Evolutionary conservation across 2,797 vertebrate species (phyloP).

Genomic region (Brachymystax lenok): DNA sequence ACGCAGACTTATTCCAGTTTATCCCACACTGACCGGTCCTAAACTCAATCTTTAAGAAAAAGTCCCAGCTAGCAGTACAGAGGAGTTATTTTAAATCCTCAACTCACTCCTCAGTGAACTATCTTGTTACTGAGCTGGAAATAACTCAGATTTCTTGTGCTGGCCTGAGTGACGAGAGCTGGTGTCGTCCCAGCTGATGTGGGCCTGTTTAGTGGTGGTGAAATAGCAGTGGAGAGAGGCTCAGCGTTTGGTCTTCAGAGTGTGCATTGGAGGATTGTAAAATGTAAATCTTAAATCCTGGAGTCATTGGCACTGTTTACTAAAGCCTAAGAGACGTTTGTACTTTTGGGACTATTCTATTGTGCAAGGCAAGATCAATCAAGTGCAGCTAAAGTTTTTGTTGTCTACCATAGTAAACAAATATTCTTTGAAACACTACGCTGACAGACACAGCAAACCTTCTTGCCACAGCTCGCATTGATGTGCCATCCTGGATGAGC

Average conservation of each 20-base stretch:
- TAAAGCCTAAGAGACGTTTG: background rate
- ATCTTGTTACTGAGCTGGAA: slow-evolving; percentile 48
- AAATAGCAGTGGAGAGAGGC: background rate
- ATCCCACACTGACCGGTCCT: slow-evolving; percentile 15
- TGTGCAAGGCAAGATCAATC: too few species aligned
- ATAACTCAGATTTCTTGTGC: slow-evolving; percentile 24
- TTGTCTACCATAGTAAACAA: too few species aligned
- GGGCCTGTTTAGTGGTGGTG: background rate
- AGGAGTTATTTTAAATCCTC: slow-evolving; percentile 62
- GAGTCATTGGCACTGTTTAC: background rate
- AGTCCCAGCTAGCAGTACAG: slow-evolving; percentile 32
- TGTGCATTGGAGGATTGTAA: background rate
- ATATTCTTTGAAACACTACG: too few species aligned
- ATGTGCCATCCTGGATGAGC: too few species aligned
- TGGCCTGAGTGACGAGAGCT: slow-evolving; percentile 48
- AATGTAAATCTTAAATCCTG: slow-evolving; percentile 2
- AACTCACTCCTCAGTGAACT: slow-evolving; percentile 33
- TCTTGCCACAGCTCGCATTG: too few species aligned
- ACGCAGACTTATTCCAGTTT: slow-evolving; percentile 15
- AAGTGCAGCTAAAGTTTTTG: too few species aligned
- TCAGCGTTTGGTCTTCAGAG: background rate
- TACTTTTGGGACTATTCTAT: too few species aligned
- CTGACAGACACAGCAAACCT: too few species aligned
- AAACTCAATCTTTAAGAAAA: slow-evolving; percentile 25
- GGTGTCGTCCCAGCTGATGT: slow-evolving; percentile 24